These are phyloP conservation scores for Osmerus mordax DNA, from an alignment of 2,113 vertebrate genomes.

Conservation along the genomic window DNA sequence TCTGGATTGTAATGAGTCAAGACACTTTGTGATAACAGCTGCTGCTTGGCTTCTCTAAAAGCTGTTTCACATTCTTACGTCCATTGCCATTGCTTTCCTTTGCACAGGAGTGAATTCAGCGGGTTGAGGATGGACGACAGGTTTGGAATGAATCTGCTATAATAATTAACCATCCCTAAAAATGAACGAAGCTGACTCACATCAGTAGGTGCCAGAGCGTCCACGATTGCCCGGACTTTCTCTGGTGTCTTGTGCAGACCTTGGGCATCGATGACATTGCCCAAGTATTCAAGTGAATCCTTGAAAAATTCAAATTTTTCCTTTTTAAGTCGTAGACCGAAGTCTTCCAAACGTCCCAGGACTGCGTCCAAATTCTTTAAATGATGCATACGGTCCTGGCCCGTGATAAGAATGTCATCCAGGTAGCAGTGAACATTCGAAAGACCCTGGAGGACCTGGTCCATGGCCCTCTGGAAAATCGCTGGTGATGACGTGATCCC, in stretches of 20 bases:
- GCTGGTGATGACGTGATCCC: conserved; percentile 13
- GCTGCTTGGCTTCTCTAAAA: conserved; percentile 4
- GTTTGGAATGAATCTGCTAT: conserved; percentile 13
- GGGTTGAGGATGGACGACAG: conserved; percentile 5
- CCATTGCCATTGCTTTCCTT: conserved; percentile 24
- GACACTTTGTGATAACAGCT: conserved; percentile 1
- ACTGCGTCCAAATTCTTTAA: conserved; percentile 11
- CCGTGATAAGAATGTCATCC: conserved; percentile 21
- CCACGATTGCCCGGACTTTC: conserved; percentile 9
- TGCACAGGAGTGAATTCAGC: conserved; percentile 8
- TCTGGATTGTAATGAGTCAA: conserved; percentile 16
- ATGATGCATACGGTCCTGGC: background rate
- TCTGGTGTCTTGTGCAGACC: conserved; percentile 27
- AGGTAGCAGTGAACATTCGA: conserved; percentile 10
- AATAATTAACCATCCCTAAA: conserved; percentile 24
- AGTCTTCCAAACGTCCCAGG: conserved; percentile 16
- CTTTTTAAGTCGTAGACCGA: background rate
- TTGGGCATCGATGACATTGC: conserved; percentile 16
- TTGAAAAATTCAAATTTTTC: conserved; percentile 27
- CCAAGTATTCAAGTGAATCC: conserved; percentile 6
- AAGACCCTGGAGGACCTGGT: conserved; percentile 18
- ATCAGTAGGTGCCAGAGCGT: conserved; percentile 16
- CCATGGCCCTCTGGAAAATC: conserved; percentile 24
- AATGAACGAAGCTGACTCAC: conserved; percentile 15
- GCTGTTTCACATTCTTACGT: conserved; percentile 7